A percentile compares a stretch with the other conserved stretches of the same genome.
Evolutionary conservation across 2,113 vertebrate species (phyloP).

Genomic region (Prionailurus viverrinus): DNA sequence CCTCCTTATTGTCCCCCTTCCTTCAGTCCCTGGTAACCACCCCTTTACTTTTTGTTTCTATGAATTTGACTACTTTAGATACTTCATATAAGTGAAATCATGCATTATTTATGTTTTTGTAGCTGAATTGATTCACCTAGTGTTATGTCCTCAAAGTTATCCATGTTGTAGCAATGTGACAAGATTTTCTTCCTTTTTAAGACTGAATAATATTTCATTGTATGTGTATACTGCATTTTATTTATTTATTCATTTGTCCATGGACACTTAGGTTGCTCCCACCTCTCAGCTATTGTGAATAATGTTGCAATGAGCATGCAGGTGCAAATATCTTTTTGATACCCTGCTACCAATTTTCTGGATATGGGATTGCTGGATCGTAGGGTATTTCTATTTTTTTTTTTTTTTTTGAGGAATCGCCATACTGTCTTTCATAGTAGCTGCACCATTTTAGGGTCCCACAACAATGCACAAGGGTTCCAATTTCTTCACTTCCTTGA

Average conservation of each 20-base stretch:
- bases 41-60: neutral
- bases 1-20: neutral
- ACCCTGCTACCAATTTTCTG: neutral
- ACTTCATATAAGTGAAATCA: neutral
- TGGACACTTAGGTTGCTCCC: neutral
- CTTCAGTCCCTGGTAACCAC: neutral
- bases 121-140: neutral
- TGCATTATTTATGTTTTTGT: neutral
- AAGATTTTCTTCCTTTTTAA: neutral
- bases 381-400: neutral
- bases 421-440: neutral
- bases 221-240: neutral
- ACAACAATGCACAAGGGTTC: neutral
- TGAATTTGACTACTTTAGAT: slow-evolving; percentile 10
- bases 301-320: neutral
- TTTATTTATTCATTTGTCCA: neutral
- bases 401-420: neutral
- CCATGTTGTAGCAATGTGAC: neutral
- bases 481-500: neutral
- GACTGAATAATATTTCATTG: neutral
- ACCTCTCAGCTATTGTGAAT: neutral
- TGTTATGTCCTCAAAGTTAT: neutral
- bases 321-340: neutral
- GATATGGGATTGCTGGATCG: neutral
- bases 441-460: neutral